phyloP scores from a whole-genome alignment of 2,113 vertebrate genomes.

The Zosterops pallidus region DNA sequence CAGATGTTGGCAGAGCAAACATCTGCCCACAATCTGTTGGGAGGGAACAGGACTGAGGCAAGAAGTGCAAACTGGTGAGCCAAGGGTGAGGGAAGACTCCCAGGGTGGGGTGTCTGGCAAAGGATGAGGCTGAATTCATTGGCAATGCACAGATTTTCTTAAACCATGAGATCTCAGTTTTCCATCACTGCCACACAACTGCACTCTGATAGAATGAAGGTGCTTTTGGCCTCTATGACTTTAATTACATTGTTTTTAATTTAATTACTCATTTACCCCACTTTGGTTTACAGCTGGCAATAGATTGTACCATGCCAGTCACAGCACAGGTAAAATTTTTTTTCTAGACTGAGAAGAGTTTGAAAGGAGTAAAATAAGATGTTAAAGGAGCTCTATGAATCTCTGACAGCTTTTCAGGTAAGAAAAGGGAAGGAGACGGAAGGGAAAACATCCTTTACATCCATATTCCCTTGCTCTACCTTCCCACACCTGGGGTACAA shows the following conservation, averaged over 20 bases:
- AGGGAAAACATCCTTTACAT: not conserved
- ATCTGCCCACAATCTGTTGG: not conserved
- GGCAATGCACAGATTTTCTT: not conserved
- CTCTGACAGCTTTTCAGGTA: not conserved
- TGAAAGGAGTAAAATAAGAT: slow-evolving; percentile 15
- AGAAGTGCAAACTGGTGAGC: not conserved
- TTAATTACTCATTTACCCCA: not conserved
- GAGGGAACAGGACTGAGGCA: not conserved
- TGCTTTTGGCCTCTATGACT: not conserved
- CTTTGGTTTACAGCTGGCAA: not conserved
- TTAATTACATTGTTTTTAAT: not conserved
- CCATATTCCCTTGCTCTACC: slow-evolving; percentile 6
- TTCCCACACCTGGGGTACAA: slow-evolving; percentile 27
- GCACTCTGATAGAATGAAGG: not conserved
- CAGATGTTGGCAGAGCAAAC: not conserved
- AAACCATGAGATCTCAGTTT: not conserved
- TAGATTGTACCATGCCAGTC: not conserved
- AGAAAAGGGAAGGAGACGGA: not conserved
- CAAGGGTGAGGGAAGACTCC: not conserved
- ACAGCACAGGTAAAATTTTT: not conserved
- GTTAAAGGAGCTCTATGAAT: not conserved
- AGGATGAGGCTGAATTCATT: not conserved
- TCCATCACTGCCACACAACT: not conserved
- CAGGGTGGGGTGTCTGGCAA: not conserved
- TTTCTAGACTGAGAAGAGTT: not conserved